phyloP scores from a whole-genome alignment of 2,113 vertebrate genomes.

The Anas platyrhynchos region DNA sequence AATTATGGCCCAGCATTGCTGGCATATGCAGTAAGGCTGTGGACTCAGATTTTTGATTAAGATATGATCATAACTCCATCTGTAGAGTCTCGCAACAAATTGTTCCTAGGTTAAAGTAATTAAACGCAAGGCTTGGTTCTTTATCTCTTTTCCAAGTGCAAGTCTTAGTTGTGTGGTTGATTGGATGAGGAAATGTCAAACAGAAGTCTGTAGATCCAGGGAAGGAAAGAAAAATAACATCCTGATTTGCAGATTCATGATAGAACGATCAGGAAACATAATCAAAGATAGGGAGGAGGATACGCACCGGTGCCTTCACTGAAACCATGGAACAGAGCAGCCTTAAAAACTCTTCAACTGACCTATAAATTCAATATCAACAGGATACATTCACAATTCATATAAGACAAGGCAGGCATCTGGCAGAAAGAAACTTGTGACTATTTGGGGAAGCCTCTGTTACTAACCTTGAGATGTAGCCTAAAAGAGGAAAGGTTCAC shows the following conservation, averaged over 20 bases:
- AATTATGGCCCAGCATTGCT: background rate
- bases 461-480: background rate
- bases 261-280: background rate
- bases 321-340: background rate
- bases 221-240: background rate
- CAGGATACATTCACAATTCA: background rate
- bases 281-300: background rate
- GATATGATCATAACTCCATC: background rate
- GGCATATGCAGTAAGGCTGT: background rate
- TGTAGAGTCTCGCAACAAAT: constrained; percentile 4
- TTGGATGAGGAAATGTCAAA: background rate
- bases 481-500: background rate
- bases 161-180: background rate
- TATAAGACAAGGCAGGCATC: background rate
- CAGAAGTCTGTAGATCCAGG: background rate
- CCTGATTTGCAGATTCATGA: background rate
- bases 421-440: background rate
- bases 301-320: accelerated
- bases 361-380: background rate
- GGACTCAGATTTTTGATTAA: background rate
- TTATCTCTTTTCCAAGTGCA: background rate
- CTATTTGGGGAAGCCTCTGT: background rate
- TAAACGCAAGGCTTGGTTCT: background rate
- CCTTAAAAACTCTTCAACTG: background rate
- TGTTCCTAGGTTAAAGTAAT: background rate